Percentiles rank a stretch among this genome's conserved stretches.
These are phyloP conservation scores for Calidris pygmaea DNA, from an alignment of 2,113 vertebrate species.

Conservation along the genomic window DNA sequence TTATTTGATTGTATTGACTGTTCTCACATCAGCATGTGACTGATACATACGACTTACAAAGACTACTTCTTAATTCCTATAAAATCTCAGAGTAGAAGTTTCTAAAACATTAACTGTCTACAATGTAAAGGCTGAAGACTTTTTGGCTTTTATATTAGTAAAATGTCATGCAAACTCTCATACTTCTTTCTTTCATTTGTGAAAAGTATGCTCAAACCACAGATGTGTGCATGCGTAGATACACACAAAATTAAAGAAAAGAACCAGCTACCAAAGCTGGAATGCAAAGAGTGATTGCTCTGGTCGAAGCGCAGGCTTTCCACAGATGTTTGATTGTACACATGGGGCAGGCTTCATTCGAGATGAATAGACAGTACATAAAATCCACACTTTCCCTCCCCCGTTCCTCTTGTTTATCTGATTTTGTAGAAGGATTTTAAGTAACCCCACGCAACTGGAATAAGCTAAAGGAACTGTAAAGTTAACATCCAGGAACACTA, in stretches of 20 bases:
- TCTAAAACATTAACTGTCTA: neutral
- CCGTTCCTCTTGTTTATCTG: neutral
- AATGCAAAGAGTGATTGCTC: neutral
- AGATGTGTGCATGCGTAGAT: neutral
- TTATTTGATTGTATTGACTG: neutral
- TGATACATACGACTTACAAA: neutral
- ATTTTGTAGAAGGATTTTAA: slow-evolving; percentile 33
- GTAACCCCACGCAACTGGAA: neutral
- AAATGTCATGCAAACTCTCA: neutral
- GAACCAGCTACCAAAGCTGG: neutral
- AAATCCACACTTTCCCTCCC: neutral
- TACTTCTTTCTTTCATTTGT: neutral
- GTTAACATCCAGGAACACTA: neutral
- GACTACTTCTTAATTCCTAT: neutral
- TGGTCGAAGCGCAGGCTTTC: neutral
- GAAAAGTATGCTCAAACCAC: neutral
- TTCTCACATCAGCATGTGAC: neutral
- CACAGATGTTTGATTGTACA: slow-evolving; percentile 13
- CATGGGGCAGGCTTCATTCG: neutral
- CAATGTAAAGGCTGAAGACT: neutral
- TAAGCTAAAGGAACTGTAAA: neutral
- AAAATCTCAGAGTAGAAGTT: neutral
- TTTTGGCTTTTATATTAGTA: neutral
- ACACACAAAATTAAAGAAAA: neutral
- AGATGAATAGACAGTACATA: neutral